A percentile compares a stretch with the other conserved stretches of the same genome.
Conservation (phyloP, 2,888 invertebrate species). For the Trichopoda pennipes region DNA sequence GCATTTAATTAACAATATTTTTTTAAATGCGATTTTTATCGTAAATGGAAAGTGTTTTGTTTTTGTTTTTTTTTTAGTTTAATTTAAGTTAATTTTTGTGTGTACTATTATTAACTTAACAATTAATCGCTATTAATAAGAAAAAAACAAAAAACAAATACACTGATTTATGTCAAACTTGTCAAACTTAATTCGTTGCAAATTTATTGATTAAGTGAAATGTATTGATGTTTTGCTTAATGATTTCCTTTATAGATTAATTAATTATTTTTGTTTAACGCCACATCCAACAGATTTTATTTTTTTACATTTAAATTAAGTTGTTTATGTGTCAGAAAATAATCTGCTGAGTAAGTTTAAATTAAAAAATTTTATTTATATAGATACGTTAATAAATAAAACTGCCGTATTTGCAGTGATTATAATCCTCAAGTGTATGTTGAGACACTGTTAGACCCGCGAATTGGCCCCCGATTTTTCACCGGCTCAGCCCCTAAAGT, state of each 20-base stretch:
- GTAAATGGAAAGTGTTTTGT: slow-evolving; percentile 46
- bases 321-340: slow-evolving; percentile 4
- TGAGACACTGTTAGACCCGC: no score
- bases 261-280: slow-evolving; percentile 28
- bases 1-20: slow-evolving; percentile 66
- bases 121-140: slow-evolving; percentile 32
- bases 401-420: no score
- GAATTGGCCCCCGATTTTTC: no score
- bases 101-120: slow-evolving; percentile 3
- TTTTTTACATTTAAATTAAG: not conserved
- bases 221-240: slow-evolving; percentile 29
- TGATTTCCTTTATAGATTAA: slow-evolving; percentile 58
- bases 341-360: not conserved
- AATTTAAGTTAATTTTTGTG: slow-evolving; percentile 9
- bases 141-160: not conserved
- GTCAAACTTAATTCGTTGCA: slow-evolving; percentile 21
- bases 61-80: not conserved
- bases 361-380: no score
- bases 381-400: no score
- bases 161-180: slow-evolving; percentile 41
- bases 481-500: no score
- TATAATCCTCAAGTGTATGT: no score
- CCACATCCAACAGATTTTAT: not conserved
- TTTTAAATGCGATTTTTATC: slow-evolving; percentile 46
- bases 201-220: slow-evolving; percentile 17